These are phyloP conservation scores for Xestia c-nigrum DNA, from an alignment of 2,888 invertebrate species.

Conservation along the genomic window DNA sequence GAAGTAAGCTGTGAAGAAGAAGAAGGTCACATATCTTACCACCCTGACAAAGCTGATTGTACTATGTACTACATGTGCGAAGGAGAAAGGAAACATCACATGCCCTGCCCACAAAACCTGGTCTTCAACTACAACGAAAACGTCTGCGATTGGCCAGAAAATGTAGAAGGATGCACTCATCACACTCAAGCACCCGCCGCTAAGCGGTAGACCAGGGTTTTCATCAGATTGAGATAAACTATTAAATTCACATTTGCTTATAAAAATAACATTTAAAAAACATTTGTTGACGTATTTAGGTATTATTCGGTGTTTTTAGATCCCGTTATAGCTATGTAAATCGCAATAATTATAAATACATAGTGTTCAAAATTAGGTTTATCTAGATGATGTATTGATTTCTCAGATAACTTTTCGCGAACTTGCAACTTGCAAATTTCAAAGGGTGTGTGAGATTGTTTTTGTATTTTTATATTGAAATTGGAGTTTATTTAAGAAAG, in stretches of 20 bases:
- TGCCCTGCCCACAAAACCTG: constrained; percentile 98
- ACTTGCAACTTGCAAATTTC: constrained; percentile 39
- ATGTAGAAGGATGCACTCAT: constrained; percentile 95
- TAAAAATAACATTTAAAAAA: constrained; percentile 61
- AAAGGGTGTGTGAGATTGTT: constrained; percentile 49
- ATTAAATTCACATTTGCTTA: constrained; percentile 67
- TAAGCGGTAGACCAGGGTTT: constrained; percentile 78
- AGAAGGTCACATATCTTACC: constrained; percentile 98
- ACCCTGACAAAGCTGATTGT: constrained; percentile 97
- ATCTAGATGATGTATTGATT: constrained; percentile 60
- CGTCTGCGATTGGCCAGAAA: constrained; percentile 99
- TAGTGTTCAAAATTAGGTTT: constrained; percentile 71
- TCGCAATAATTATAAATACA: constrained; percentile 67
- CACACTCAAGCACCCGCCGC: constrained; percentile 89
- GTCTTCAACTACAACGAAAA: constrained; percentile 98
- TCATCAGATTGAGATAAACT: constrained; percentile 53
- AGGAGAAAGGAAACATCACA: constrained; percentile 98
- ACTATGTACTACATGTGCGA: constrained; percentile 99
- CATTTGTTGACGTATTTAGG: constrained; percentile 63
- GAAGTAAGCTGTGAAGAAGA: constrained; percentile 97
- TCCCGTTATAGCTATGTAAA: constrained; percentile 67
- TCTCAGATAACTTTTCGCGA: constrained; percentile 35
- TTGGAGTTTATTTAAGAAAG: constrained; percentile 56
- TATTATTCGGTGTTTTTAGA: constrained; percentile 65
- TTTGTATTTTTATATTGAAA: constrained; percentile 62